These are phyloP conservation scores for Austrolebias charrua DNA, from an alignment of 2,797 vertebrate species.

Conservation along the genomic window DNA sequence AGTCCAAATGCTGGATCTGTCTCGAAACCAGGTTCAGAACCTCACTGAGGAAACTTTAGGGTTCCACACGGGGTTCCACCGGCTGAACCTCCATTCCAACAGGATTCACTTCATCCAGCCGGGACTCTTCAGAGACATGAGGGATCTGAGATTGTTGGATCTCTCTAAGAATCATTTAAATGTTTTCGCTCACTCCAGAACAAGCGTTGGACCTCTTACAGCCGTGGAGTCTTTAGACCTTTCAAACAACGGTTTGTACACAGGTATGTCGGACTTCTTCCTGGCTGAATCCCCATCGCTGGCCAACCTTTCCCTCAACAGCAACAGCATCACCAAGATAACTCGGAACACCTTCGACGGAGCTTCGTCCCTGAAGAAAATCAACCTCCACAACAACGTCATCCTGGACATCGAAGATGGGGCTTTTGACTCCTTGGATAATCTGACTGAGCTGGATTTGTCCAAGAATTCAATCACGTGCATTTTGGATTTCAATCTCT, in stretches of 20 bases:
- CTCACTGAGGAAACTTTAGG: slow-evolving; percentile 78
- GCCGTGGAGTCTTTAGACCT: slow-evolving; percentile 83
- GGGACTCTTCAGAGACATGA: slow-evolving; percentile 82
- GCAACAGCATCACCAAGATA: slow-evolving; percentile 92
- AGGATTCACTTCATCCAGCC: slow-evolving; percentile 87
- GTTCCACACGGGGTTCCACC: slow-evolving; percentile 73
- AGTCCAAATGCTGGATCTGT: slow-evolving; percentile 85
- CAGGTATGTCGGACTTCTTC: slow-evolving; percentile 85
- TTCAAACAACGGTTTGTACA: slow-evolving; percentile 89
- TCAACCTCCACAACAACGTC: slow-evolving; percentile 92
- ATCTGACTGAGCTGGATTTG: slow-evolving; percentile 87
- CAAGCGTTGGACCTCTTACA: slow-evolving; percentile 79
- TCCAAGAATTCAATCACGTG: slow-evolving; percentile 95
- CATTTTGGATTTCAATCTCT: slow-evolving; percentile 91
- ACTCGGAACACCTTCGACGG: slow-evolving; percentile 81
- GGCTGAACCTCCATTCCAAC: slow-evolving; percentile 86
- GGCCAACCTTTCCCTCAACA: slow-evolving; percentile 81
- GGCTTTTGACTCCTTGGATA: slow-evolving; percentile 83
- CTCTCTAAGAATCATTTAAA: slow-evolving; percentile 87
- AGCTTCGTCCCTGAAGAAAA: slow-evolving; percentile 70
- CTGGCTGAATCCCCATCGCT: slow-evolving; percentile 83
- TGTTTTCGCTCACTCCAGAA: slow-evolving; percentile 72
- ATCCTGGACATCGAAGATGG: slow-evolving; percentile 94
- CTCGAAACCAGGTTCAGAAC: slow-evolving; percentile 86
- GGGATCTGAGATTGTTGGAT: slow-evolving; percentile 81